Percentiles rank a stretch among this genome's conserved stretches.
Evolutionary conservation across 2,888 invertebrate species (phyloP).

Genomic region (Drosophila greeni): DNA sequence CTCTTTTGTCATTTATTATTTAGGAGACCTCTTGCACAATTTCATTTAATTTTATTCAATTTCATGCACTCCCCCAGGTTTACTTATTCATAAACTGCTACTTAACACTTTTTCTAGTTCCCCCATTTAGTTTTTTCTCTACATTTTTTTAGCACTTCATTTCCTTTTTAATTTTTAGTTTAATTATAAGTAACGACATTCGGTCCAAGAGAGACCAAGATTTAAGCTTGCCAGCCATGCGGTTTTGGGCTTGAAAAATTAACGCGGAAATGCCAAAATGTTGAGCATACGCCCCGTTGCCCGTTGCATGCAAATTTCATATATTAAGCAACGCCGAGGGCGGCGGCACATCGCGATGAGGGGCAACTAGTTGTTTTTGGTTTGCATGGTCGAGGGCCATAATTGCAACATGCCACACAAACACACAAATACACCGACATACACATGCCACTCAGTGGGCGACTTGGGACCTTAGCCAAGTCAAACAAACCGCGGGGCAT

Average conservation of each 20-base stretch:
- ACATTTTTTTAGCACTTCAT: not conserved
- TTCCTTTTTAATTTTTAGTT: constrained; percentile 9
- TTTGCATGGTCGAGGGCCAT: constrained; percentile 67
- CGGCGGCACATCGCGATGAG: not conserved
- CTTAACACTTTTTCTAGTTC: not conserved
- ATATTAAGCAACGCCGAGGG: constrained; percentile 51
- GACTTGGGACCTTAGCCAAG: constrained; percentile 49
- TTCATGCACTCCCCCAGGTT: not conserved
- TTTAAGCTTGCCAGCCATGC: constrained; percentile 7
- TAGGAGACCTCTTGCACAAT: not conserved
- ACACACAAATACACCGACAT: constrained; percentile 38
- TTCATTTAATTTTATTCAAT: constrained; percentile 2
- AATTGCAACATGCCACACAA: constrained; percentile 70
- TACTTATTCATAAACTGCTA: not conserved
- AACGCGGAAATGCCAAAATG: constrained; percentile 69
- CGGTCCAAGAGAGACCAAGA: not conserved
- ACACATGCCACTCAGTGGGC: constrained; percentile 8
- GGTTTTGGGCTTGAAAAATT: constrained; percentile 51
- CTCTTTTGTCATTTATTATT: not conserved
- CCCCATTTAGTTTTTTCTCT: not conserved
- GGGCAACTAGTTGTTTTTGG: constrained; percentile 28
- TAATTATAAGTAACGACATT: constrained; percentile 4
- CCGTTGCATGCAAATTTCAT: constrained; percentile 68
- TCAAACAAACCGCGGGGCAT: constrained; percentile 66
- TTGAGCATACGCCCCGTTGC: constrained; percentile 72